Evolutionary conservation across 2,797 vertebrate species (phyloP).

Genomic region (Arvicola amphibius): DNA sequence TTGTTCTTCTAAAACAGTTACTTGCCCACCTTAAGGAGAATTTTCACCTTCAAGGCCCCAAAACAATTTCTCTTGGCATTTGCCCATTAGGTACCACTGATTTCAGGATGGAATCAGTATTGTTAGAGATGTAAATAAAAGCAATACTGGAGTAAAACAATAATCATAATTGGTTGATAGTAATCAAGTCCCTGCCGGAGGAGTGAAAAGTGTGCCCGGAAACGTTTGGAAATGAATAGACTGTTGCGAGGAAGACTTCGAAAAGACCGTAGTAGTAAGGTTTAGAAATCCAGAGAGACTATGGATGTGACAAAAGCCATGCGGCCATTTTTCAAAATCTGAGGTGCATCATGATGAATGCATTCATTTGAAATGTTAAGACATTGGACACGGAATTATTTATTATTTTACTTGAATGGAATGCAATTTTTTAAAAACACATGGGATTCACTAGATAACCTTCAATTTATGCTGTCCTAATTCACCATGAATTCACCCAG

Average conservation of each 20-base stretch:
- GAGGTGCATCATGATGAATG: not conserved
- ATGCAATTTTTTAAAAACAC: not conserved
- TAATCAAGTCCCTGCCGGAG: slow-evolving; percentile 23
- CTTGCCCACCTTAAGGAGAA: slow-evolving; percentile 36
- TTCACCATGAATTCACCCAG: not conserved
- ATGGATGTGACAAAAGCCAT: not conserved
- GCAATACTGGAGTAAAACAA: not conserved
- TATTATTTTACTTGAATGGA: not conserved
- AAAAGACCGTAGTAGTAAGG: not conserved
- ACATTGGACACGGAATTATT: not conserved
- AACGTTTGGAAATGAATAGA: not conserved
- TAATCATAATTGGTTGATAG: slow-evolving; percentile 56
- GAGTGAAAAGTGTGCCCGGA: not conserved
- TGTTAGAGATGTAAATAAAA: slow-evolving; percentile 25
- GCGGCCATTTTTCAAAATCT: not conserved
- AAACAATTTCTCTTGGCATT: slow-evolving; percentile 38
- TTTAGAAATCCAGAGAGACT: not conserved
- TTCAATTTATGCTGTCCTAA: not conserved
- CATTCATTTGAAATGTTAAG: not conserved
- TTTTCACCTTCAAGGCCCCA: slow-evolving; percentile 56
- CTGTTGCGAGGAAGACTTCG: not conserved
- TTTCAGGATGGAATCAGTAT: not conserved
- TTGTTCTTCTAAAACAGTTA: slow-evolving; percentile 62
- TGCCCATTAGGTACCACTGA: not conserved
- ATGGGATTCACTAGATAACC: not conserved